These are phyloP conservation scores for Astreopora myriophthalma DNA, from an alignment of 64 coral and sea anemone species.

Conservation along the genomic window DNA sequence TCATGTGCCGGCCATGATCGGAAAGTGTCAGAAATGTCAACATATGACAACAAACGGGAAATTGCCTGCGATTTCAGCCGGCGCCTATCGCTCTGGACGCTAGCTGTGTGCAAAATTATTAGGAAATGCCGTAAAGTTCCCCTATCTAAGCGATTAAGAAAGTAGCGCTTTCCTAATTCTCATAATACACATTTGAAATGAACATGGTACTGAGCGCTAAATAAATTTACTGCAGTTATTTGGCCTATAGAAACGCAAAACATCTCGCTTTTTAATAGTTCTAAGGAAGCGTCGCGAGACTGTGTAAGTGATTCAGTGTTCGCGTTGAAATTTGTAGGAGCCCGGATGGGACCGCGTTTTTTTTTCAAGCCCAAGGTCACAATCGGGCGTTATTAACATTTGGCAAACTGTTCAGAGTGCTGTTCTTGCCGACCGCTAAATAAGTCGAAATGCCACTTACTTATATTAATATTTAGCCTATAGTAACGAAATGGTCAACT, in stretches of 20 bases:
- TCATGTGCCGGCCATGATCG: not conserved
- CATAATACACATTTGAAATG: not conserved
- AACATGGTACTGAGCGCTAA: not conserved
- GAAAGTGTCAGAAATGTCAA: not conserved
- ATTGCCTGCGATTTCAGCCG: not conserved
- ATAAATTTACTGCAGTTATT: not conserved
- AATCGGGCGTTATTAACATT: not conserved
- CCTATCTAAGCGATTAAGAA: no score
- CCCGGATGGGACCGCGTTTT: not conserved
- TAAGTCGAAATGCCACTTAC: not conserved
- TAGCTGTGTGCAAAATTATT: not conserved
- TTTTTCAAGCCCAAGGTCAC: not conserved
- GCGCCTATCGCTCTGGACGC: not conserved
- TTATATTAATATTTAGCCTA: not conserved
- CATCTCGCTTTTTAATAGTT: not conserved
- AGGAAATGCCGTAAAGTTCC: not conserved
- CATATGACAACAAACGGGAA: not conserved
- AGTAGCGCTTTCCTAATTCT: not conserved
- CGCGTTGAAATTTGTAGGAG: not conserved
- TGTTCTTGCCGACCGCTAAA: not conserved
- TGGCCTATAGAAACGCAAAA: not conserved
- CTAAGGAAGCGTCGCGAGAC: not conserved
- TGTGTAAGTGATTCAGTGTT: not conserved
- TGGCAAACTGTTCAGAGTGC: not conserved
- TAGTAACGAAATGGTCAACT: not conserved